Evolutionary conservation across 1,140 invertebrate genomes (phyloP).

Genomic region (Cydia amplana): DNA sequence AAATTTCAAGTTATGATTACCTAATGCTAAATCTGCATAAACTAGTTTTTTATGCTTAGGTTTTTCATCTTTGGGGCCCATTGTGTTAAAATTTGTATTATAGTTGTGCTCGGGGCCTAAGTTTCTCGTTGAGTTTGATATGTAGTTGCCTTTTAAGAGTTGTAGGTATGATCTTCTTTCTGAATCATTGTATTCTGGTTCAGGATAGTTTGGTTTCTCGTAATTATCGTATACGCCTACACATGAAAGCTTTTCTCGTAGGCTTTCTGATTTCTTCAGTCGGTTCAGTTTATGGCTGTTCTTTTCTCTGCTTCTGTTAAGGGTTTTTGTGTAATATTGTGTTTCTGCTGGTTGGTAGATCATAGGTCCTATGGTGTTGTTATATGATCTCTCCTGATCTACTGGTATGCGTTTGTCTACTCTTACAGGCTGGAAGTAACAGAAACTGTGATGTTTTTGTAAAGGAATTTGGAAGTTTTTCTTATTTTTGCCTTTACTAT

Average conservation of each 20-base stretch:
- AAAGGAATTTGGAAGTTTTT: conserved; percentile 82
- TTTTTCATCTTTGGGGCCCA: conserved; percentile 62
- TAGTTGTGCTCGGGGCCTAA: conserved; percentile 63
- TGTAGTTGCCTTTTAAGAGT: conserved; percentile 72
- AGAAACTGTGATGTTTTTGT: conserved; percentile 85
- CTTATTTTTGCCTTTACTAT: conserved; percentile 77
- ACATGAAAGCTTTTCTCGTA: conserved; percentile 76
- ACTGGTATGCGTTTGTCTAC: conserved; percentile 71
- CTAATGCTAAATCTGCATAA: conserved; percentile 78
- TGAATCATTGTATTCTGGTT: conserved; percentile 75
- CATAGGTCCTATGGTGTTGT: conserved; percentile 76
- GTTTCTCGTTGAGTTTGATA: conserved; percentile 73
- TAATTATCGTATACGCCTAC: conserved; percentile 75
- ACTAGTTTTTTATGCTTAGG: conserved; percentile 76
- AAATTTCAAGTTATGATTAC: conserved; percentile 80
- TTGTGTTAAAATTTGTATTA: conserved; percentile 62
- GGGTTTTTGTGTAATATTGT: conserved; percentile 76
- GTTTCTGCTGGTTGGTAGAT: conserved; percentile 69
- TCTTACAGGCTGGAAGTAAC: conserved; percentile 83
- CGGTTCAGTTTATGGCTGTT: conserved; percentile 69
- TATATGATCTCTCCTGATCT: conserved; percentile 68
- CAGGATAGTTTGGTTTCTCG: conserved; percentile 73
- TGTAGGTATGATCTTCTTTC: conserved; percentile 77
- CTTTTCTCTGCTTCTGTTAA: conserved; percentile 74
- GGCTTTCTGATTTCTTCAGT: conserved; percentile 76